Conservation (phyloP, 2,888 invertebrate genomes). For the Acheta domesticus region DNA sequence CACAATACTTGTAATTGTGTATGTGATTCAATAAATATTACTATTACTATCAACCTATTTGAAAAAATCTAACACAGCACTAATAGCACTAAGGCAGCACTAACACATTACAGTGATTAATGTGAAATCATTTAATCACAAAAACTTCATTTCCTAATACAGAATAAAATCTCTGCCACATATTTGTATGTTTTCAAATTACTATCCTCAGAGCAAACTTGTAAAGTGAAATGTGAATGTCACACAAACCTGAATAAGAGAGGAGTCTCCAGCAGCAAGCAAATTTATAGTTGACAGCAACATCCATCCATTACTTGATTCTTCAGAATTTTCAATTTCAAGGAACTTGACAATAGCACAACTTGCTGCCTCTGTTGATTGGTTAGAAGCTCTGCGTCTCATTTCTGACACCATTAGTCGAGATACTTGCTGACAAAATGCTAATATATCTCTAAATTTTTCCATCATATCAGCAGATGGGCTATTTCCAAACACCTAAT, state of each 20-base stretch:
- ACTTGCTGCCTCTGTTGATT: constrained; percentile 92
- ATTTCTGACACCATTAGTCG: constrained; percentile 96
- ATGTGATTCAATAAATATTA: too few species aligned
- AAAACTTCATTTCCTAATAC: too few species aligned
- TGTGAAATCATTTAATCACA: too few species aligned
- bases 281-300: constrained; percentile 85
- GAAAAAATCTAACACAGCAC: too few species aligned
- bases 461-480: constrained; percentile 95
- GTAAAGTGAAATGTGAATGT: too few species aligned
- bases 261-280: constrained; percentile 84
- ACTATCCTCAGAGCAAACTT: too few species aligned
- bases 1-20: too few species aligned
- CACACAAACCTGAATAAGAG: constrained; percentile 72
- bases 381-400: constrained; percentile 89
- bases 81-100: too few species aligned
- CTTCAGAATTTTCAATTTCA: constrained; percentile 91
- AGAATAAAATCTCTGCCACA: too few species aligned
- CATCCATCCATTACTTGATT: constrained; percentile 97
- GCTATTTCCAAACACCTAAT: constrained; percentile 86
- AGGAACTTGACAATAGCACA: constrained; percentile 95
- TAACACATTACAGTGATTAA: too few species aligned
- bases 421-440: constrained; percentile 92
- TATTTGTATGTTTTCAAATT: too few species aligned
- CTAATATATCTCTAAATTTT: constrained; percentile 93
- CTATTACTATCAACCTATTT: too few species aligned